Conservation (phyloP, 2,888 invertebrate genomes). For the Onchidella celtica region DNA sequence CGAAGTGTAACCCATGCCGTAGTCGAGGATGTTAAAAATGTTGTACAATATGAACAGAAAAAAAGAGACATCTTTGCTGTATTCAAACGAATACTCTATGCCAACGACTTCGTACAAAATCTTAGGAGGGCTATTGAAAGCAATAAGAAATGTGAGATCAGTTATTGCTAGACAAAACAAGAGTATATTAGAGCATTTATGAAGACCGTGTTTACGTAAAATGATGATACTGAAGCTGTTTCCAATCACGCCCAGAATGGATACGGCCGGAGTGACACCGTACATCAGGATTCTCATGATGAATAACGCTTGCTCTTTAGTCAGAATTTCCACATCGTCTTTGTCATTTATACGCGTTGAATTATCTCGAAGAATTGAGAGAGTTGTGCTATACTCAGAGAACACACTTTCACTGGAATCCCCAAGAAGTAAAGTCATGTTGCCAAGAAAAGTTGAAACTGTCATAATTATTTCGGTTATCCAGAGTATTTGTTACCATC, state of each 20-base stretch:
- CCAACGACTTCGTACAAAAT: not conserved
- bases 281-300: conserved; percentile 12
- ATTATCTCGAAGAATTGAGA: too few species aligned
- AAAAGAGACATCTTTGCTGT: not conserved
- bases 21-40: conserved; percentile 13
- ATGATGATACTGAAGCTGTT: conserved; percentile 20
- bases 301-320: too few species aligned
- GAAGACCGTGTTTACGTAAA: not conserved
- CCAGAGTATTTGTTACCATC: too few species aligned
- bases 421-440: too few species aligned
- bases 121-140: conserved; percentile 4
- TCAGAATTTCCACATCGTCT: too few species aligned
- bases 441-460: too few species aligned
- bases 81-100: not conserved
- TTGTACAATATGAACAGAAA: too few species aligned
- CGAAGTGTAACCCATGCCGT: not conserved
- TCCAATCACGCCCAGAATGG: conserved; percentile 1
- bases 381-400: too few species aligned
- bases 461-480: too few species aligned
- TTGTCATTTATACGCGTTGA: too few species aligned
- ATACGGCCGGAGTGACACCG: not conserved
- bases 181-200: conserved; percentile 22
- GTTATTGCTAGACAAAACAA: conserved; percentile 2
- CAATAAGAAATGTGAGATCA: conserved; percentile 2
- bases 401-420: too few species aligned